Percentiles rank a stretch among this genome's conserved stretches.
Conservation (phyloP, 1,140 invertebrate species). For the Drosophila mayri region DNA sequence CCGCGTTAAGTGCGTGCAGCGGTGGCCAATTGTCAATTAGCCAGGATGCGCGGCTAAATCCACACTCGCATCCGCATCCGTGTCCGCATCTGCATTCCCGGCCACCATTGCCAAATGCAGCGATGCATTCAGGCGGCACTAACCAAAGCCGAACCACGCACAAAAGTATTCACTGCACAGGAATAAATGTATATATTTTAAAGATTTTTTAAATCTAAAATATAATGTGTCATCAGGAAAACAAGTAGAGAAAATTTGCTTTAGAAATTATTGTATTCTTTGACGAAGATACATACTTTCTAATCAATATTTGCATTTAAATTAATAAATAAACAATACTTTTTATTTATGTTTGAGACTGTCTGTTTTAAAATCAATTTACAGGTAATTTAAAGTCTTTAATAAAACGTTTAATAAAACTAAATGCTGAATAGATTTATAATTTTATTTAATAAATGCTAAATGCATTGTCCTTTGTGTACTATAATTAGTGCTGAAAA, state of each 20-base stretch:
- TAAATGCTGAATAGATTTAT: no score
- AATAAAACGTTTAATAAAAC: no score
- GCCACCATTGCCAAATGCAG: constrained; percentile 49
- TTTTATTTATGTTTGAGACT: no score
- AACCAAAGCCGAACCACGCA: constrained; percentile 64
- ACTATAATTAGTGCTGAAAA: background rate
- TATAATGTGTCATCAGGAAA: background rate
- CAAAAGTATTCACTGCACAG: constrained; percentile 47
- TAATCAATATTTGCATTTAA: no score
- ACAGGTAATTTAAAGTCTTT: no score
- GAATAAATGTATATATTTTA: background rate
- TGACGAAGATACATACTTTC: no score
- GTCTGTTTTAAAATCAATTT: no score
- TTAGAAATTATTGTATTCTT: background rate
- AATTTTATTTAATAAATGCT: no score
- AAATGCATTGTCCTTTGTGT: background rate
- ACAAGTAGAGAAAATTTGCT: background rate
- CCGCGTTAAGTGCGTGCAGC: constrained; percentile 63
- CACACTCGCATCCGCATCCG: background rate
- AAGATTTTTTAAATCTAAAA: background rate
- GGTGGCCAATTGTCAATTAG: constrained; percentile 73
- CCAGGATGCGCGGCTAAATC: constrained; percentile 17
- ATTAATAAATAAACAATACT: no score
- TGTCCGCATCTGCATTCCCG: background rate
- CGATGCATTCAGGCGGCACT: constrained; percentile 68